These are phyloP conservation scores for Anas platyrhynchos DNA, from an alignment of 2,113 vertebrate genomes.

Conservation along the genomic window DNA sequence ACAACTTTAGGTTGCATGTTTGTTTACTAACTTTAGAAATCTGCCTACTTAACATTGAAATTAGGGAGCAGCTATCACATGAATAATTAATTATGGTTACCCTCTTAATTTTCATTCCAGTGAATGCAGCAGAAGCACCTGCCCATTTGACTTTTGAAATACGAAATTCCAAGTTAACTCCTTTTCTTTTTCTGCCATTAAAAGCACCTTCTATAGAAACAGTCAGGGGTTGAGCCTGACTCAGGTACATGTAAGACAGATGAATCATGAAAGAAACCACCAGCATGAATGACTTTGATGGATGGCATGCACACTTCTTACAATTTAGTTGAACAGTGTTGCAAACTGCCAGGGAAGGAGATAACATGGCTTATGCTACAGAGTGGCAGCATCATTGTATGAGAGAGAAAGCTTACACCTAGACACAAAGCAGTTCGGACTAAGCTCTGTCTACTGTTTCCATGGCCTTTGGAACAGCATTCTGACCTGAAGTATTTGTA, in stretches of 20 bases:
- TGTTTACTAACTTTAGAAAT: neutral
- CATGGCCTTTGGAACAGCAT: neutral
- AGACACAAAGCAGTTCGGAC: neutral
- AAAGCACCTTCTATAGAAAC: neutral
- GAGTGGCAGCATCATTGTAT: neutral
- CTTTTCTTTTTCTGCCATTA: neutral
- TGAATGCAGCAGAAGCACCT: accelerated
- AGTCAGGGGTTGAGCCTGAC: neutral
- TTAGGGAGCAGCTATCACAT: neutral
- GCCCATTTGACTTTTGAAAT: neutral
- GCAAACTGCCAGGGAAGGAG: neutral
- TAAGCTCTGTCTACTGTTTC: neutral
- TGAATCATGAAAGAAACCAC: neutral
- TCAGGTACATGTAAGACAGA: neutral
- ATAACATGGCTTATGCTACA: neutral
- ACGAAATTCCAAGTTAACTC: neutral
- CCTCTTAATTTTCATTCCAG: neutral
- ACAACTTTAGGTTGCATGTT: neutral
- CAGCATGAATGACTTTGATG: neutral
- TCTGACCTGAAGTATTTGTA: neutral
- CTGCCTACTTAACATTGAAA: neutral
- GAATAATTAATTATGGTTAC: neutral
- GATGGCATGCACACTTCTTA: neutral
- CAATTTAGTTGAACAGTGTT: neutral
- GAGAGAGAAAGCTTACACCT: neutral